phyloP scores from a whole-genome alignment of 2,888 invertebrate species.

The Xanthorhoe spadicearia region DNA sequence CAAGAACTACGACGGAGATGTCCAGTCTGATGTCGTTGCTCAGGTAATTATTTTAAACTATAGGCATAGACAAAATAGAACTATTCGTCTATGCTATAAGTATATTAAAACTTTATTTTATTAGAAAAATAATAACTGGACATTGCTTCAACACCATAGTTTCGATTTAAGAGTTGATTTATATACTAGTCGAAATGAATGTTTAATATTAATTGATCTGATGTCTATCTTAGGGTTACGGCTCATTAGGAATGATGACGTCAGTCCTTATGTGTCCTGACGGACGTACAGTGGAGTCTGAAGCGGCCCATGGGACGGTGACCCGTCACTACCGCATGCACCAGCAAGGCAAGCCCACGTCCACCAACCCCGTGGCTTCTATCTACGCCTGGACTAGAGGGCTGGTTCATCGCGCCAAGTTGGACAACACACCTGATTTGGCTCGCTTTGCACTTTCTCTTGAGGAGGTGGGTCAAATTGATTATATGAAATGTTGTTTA shows the following conservation, averaged over 20 bases:
- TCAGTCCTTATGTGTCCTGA: slow-evolving; percentile 95
- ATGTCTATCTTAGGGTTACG: slow-evolving; percentile 82
- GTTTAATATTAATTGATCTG: not conserved
- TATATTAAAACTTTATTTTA: no score
- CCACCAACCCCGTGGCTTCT: slow-evolving; percentile 96
- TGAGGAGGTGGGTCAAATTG: slow-evolving; percentile 83
- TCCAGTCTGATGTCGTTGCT: slow-evolving; percentile 95
- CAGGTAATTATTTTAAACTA: slow-evolving; percentile 67
- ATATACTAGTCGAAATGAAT: no score
- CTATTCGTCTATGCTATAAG: no score
- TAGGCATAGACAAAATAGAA: no score
- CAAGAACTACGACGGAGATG: slow-evolving; percentile 97
- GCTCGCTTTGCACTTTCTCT: slow-evolving; percentile 88
- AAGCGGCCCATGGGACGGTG: slow-evolving; percentile 97
- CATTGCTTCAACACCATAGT: no score
- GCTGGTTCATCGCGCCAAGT: slow-evolving; percentile 91
- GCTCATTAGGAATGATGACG: slow-evolving; percentile 95
- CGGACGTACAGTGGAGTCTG: slow-evolving; percentile 93
- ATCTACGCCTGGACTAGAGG: slow-evolving; percentile 97
- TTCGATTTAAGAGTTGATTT: not conserved
- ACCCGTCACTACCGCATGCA: slow-evolving; percentile 95
- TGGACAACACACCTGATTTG: slow-evolving; percentile 91
- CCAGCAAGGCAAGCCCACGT: slow-evolving; percentile 93
- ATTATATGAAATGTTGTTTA: not conserved
- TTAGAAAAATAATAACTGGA: no score